Conservation (phyloP, 2,888 invertebrate species). For the Diogma glabrata region DNA sequence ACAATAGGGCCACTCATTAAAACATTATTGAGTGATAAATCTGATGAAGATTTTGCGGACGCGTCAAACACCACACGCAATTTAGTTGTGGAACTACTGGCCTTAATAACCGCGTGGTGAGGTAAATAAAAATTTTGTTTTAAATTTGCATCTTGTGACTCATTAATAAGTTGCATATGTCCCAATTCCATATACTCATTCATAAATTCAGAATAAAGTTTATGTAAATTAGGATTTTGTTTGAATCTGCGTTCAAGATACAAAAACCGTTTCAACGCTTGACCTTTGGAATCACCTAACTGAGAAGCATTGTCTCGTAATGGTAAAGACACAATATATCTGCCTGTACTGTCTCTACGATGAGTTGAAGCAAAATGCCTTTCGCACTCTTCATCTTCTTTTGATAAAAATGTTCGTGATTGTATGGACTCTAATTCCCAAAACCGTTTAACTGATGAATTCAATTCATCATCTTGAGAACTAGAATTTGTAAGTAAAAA, state of each 20-base stretch:
- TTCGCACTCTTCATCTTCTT: background rate
- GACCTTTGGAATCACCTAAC: background rate
- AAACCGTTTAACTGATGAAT: no score
- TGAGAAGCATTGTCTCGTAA: background rate
- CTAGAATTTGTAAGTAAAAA: no score
- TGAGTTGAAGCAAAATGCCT: background rate
- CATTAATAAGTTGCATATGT: background rate
- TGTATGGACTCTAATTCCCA: background rate
- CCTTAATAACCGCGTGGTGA: background rate
- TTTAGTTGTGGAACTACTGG: background rate
- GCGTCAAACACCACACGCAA: background rate
- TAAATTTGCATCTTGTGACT: background rate
- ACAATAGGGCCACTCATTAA: no score
- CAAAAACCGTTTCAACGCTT: background rate
- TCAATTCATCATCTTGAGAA: no score
- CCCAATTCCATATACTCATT: background rate
- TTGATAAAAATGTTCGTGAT: background rate
- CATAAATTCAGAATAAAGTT: background rate
- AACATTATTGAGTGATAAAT: no score
- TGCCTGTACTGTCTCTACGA: background rate
- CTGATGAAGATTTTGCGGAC: background rate
- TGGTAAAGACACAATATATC: background rate
- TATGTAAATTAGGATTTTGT: background rate
- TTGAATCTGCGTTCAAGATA: background rate
- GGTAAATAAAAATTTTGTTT: background rate